These are phyloP conservation scores for Venustoraphidia nigricollis DNA, from an alignment of 2,888 invertebrate genomes.

Conservation along the genomic window DNA sequence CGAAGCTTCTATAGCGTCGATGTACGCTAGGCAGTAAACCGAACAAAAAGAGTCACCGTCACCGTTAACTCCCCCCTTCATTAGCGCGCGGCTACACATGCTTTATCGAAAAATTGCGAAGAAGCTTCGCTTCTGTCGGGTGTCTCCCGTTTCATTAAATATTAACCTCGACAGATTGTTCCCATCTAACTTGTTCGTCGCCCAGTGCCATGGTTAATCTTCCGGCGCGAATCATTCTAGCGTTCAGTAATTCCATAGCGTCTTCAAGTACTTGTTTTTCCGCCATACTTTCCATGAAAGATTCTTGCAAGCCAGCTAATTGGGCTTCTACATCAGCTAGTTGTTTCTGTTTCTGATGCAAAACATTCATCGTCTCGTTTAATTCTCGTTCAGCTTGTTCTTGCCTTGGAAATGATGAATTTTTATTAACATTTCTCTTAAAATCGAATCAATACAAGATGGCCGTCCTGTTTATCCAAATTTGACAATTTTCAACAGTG, in stretches of 20 bases:
- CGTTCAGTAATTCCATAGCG: conserved; percentile 62
- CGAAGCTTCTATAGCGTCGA: too few relatives aligned
- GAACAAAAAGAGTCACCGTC: too few relatives aligned
- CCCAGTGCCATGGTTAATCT: conserved; percentile 72
- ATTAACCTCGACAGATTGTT: conserved; percentile 47
- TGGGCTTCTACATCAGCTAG: conserved; percentile 69
- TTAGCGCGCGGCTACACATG: too few relatives aligned
- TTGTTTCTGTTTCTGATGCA: conserved; percentile 66
- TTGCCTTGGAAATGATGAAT: conserved; percentile 32
- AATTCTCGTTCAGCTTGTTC: conserved; percentile 64
- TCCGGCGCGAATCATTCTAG: conserved; percentile 65
- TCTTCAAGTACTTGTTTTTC: conserved; percentile 60
- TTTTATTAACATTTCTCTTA: not conserved
- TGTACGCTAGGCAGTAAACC: too few relatives aligned
- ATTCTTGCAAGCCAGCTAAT: conserved; percentile 35
- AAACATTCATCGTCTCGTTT: conserved; percentile 54
- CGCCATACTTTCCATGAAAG: conserved; percentile 54
- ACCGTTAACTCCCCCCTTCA: too few relatives aligned
- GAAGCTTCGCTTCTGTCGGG: too few relatives aligned
- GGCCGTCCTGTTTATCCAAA: too few relatives aligned
- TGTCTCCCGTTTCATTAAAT: too few relatives aligned
- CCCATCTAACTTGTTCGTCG: conserved; percentile 78
- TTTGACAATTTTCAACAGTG: too few relatives aligned
- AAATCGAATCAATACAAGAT: not conserved
- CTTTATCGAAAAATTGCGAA: too few relatives aligned